Evolutionary conservation across 2,888 invertebrate species (phyloP).

Genomic region (Chrysolina americana): DNA sequence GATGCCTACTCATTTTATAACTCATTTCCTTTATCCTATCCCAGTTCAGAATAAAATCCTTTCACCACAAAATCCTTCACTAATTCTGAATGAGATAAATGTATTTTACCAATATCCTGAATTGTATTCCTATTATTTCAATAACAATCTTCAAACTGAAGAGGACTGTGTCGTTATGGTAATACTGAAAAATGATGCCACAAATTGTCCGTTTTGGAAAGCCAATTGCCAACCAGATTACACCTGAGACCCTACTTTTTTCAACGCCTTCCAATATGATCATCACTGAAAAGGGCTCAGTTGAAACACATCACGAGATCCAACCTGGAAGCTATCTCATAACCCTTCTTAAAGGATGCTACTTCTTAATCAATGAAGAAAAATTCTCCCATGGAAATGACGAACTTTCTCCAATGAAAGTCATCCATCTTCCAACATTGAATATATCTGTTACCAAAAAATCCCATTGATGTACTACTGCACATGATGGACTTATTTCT

Average conservation of each 20-base stretch:
- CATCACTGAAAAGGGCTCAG: not conserved
- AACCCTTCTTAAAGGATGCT: not conserved
- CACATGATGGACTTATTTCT: no score
- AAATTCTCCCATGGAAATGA: not conserved
- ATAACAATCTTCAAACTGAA: conserved; percentile 13
- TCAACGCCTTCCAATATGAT: not conserved
- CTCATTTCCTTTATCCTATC: not conserved
- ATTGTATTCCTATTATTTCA: conserved; percentile 6
- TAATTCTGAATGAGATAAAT: conserved; percentile 27
- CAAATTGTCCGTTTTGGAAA: not conserved
- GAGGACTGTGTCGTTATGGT: not conserved
- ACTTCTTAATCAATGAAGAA: not conserved
- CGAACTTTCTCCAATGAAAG: not conserved
- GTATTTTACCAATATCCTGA: conserved; percentile 19
- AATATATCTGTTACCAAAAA: not conserved
- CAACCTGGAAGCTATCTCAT: conserved; percentile 1
- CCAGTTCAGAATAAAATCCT: conserved; percentile 25
- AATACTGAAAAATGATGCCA: not conserved
- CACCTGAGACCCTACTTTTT: not conserved
- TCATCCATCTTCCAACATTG: not conserved
- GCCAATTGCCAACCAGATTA: not conserved
- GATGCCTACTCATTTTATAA: not conserved
- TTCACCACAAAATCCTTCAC: conserved; percentile 19
- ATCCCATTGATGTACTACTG: not conserved
- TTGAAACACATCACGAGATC: not conserved